Percentiles rank a stretch among this genome's conserved stretches.
These are phyloP conservation scores for Anguilla pacifica DNA, from an alignment of 2,797 vertebrate genomes.

Conservation along the genomic window DNA sequence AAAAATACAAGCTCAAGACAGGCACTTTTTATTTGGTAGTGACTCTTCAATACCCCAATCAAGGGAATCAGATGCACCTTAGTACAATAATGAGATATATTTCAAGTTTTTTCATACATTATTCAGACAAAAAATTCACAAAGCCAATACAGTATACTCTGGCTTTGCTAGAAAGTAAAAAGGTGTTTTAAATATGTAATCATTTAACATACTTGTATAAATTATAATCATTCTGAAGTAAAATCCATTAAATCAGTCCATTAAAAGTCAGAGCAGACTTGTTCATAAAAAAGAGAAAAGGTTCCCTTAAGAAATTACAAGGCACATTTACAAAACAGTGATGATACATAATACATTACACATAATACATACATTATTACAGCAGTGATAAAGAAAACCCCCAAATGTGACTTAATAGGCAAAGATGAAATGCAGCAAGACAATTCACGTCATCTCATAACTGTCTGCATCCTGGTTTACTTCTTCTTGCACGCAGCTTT, in stretches of 20 bases:
- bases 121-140: not conserved
- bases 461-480: constrained; percentile 66
- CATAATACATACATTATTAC: not conserved
- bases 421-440: not conserved
- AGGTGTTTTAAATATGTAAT: not conserved
- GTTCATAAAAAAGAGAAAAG: not conserved
- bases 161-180: not conserved
- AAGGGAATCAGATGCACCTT: not conserved
- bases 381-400: not conserved
- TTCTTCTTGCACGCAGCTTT: constrained; percentile 70
- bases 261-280: not conserved
- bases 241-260: not conserved
- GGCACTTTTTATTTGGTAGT: not conserved
- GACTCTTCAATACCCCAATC: not conserved
- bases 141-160: not conserved
- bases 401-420: not conserved
- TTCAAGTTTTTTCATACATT: not conserved
- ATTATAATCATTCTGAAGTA: not conserved
- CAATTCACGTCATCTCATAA: not conserved
- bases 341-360: not conserved
- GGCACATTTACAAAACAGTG: not conserved
- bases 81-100: not conserved
- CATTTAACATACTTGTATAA: not conserved
- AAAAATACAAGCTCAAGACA: not conserved
- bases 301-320: not conserved